Evolutionary conservation across 2,888 invertebrate genomes (phyloP), one percentile per base, ranked within the genome.

Genomic region (Pristionchus maxplancki): DNA sequence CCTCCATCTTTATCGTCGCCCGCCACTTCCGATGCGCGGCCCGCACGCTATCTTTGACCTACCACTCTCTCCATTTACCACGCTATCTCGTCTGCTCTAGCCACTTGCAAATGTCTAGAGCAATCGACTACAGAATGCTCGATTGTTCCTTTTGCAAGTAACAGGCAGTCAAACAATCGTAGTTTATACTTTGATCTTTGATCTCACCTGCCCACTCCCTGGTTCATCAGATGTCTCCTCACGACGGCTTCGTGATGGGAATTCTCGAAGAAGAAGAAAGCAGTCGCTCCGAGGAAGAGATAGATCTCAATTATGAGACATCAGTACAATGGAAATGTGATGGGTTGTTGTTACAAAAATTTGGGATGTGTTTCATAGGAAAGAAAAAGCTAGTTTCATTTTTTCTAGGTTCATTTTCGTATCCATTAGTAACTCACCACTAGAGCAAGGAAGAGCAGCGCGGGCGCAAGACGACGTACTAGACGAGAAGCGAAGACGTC

Each of bases 281-380:
- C 92, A 34, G 92, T 90, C 37, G 93, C 91, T 58, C 93, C 93
- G 89, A 93, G 71, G 20, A 93, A 87, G 40, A 93, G 88, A 89
- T 93, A 91, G 71, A 91, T 86, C 74, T 88, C 62, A 62, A 84
- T 31, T 81, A 58, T 20, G 44, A n/a, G 78, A 90, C 89, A 85
- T 88, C 44, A 48, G 11, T 50, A 50, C 20, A 20, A n/a, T n/a
- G n/a, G n/a, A n/a, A n/a, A n/a, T n/a, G n/a, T n/a, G n/a, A n/a
- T n/a, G n/a, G n/a, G n/a, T n/a, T n/a, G n/a, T n/a, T n/a, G n/a
- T n/a, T n/a, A 17, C 50, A 8, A 44, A 88, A 81, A 1, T 62
- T 28, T 15, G 64, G n/a, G n/a, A n/a, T n/a, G n/a, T n/a, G n/a
- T n/a, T n/a, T n/a, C n/a, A n/a, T n/a, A n/a, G n/a, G n/a, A n/a